Percentiles rank a stretch among this genome's conserved stretches.
Conservation (phyloP, 1,140 invertebrate species). For the Calliphora vicina region DNA sequence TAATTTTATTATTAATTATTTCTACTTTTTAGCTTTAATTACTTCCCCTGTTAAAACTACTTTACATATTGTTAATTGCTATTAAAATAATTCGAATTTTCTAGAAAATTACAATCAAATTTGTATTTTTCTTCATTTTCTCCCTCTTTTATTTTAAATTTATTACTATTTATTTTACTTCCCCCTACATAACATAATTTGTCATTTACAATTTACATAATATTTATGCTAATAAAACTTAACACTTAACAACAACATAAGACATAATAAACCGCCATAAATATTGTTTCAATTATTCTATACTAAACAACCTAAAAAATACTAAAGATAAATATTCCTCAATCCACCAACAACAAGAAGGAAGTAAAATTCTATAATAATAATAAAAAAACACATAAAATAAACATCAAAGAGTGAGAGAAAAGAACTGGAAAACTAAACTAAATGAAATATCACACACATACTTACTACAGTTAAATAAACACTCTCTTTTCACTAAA, state of each 20-base stretch:
- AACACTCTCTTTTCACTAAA: background rate
- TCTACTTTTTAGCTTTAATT: no score
- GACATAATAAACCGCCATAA: background rate
- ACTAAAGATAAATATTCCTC: background rate
- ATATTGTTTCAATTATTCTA: background rate
- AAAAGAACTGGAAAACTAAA: background rate
- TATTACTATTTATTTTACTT: constrained; percentile 5
- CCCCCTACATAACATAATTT: background rate
- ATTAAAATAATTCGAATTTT: no score
- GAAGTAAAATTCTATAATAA: background rate
- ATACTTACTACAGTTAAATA: no score
- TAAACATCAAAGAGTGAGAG: background rate
- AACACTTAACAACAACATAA: background rate
- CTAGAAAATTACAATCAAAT: no score
- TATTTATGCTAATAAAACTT: background rate
- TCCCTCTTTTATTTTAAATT: background rate
- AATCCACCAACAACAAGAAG: background rate
- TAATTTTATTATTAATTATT: no score
- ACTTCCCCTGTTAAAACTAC: no score
- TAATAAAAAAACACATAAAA: background rate
- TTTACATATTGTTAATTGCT: no score
- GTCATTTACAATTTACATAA: background rate
- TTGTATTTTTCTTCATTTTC: no score
- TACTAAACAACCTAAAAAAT: background rate
- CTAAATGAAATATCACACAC: background rate